phyloP scores from a whole-genome alignment of 92 coral and sea anemone genomes.

The Diadumene lineata region DNA sequence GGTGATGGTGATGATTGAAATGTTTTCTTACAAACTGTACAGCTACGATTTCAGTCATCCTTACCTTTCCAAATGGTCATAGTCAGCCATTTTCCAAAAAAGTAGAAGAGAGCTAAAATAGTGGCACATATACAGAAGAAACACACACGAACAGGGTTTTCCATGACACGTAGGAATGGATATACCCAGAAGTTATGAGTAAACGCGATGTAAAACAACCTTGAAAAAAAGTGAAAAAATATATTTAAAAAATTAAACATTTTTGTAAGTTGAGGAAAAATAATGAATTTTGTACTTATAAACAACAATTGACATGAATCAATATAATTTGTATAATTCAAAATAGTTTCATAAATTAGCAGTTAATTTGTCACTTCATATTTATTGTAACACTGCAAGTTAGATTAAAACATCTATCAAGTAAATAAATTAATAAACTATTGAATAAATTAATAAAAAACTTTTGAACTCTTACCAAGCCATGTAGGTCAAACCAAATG shows the following conservation, averaged over 20 bases:
- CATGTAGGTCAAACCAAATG: constrained; percentile 42
- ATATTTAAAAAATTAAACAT: background rate
- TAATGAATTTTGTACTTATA: background rate
- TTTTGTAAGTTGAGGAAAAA: background rate
- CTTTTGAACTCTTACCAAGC: constrained; percentile 62
- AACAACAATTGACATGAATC: background rate
- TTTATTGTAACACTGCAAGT: background rate
- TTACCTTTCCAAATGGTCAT: constrained; percentile 59
- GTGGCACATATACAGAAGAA: constrained; percentile 56
- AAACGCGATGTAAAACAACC: constrained; percentile 80
- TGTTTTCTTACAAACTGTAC: no score
- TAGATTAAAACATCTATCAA: background rate
- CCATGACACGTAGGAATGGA: constrained; percentile 75
- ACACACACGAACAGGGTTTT: constrained; percentile 45
- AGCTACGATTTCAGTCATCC: no score
- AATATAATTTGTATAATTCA: background rate
- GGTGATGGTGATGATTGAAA: no score
- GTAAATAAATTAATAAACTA: no score
- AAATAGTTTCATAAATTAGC: background rate
- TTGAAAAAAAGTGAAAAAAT: constrained; percentile 5
- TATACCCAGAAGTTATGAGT: constrained; percentile 78
- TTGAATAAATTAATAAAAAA: no score
- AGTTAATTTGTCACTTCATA: background rate
- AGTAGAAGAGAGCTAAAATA: constrained; percentile 56
- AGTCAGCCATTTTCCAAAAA: constrained; percentile 79